Evolutionary conservation across 2,797 vertebrate species (phyloP).

Genomic region (Botia kubotai): DNA sequence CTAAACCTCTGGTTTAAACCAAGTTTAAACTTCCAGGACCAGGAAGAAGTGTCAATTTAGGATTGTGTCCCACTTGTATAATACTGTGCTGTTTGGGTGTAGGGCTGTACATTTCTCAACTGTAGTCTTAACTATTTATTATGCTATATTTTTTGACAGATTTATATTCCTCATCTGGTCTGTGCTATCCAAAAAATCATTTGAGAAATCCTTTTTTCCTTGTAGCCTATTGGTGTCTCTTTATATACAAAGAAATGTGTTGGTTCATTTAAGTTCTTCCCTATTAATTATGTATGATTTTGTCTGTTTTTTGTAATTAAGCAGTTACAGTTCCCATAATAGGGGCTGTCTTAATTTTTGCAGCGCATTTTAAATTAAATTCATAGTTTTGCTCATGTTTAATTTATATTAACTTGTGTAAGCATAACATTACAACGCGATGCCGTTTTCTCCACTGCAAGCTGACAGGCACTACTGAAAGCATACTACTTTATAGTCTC

Average conservation of each 20-base stretch:
- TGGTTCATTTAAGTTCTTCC: too few species aligned
- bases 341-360: background rate
- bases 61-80: too few species aligned
- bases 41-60: too few species aligned
- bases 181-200: too few species aligned
- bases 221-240: background rate
- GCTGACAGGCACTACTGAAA: background rate
- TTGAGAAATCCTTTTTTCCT: background rate
- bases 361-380: background rate
- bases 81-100: too few species aligned
- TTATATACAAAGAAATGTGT: background rate
- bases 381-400: background rate
- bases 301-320: background rate
- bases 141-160: too few species aligned
- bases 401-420: background rate
- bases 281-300: background rate
- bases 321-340: background rate
- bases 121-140: too few species aligned
- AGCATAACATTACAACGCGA: background rate
- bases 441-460: too few species aligned
- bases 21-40: too few species aligned
- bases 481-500: background rate
- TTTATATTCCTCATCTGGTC: too few species aligned
- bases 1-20: too few species aligned
- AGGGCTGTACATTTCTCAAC: too few species aligned